Base-by-base conservation (phyloP, 2,797 vertebrate species). In the Odontamblyopus lacepedii region DNA sequence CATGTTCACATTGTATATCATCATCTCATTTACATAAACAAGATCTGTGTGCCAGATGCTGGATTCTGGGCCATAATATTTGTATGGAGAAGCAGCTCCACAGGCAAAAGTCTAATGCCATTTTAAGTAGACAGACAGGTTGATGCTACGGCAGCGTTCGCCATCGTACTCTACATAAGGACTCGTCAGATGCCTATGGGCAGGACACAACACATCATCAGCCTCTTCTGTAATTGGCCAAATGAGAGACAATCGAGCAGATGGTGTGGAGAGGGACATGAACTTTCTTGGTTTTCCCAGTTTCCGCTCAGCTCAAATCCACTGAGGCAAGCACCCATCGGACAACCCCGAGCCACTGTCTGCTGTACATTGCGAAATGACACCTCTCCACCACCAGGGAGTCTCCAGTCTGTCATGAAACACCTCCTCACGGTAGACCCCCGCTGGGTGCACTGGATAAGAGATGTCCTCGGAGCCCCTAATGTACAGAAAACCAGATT, bases 401-500 rank as follows among this genome's bases (percentile, higher is more conserved):
- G 83, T 77, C 75, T 82, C 76, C 76, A 19, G 77, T 83, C 83
- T 86, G 64, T 76, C 72, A 86, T 89, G 81, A 86, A 86, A 86
- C 74, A 78, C 74, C 83, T 78, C 79, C 64, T 73, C 87, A 4
- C 80, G 76, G 55, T 48, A 70, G 85, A 84, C 81, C 74, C 84
- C 87, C 69, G 75, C 60, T 50, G 85, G 80, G 80, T 69, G 15
- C 19, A 75, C 85, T 76, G 57, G 51, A 84, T 79, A 87, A 89
- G 82, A 86, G 87, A 86, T 85, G 73, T 83, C 85, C 81, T 87
- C 79, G 73, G 78, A 87, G 86, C 79, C 83, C 81, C 84, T 93
- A 96, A 96, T 95, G 95, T 92, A 95, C 57, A 59, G 83, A 82
- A 92, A 97, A 98, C 95, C 86, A 92, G 92, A 98, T 98, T 96